phyloP scores from a whole-genome alignment of 2,888 invertebrate genomes.

The Busseola fusca region DNA sequence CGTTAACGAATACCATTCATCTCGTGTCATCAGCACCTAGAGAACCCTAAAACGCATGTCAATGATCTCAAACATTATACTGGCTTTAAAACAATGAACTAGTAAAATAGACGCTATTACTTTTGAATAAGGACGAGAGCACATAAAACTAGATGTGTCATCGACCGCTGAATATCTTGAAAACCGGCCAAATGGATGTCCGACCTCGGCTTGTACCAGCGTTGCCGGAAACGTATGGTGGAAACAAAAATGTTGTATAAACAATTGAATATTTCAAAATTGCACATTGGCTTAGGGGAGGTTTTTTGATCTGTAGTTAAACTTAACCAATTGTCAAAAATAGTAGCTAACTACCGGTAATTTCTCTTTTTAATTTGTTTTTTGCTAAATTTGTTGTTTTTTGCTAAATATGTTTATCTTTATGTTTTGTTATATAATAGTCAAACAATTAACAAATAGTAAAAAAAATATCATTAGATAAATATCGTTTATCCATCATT shows the following conservation, averaged over 20 bases:
- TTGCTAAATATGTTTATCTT: too few relatives aligned
- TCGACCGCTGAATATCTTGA: constrained; percentile 69
- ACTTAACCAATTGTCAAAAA: too few relatives aligned
- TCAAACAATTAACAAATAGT: too few relatives aligned
- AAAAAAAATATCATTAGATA: too few relatives aligned
- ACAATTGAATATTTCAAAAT: constrained; percentile 58
- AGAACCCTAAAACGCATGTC: constrained; percentile 33
- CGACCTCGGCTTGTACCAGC: constrained; percentile 58
- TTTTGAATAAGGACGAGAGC: constrained; percentile 44
- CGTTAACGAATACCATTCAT: neutral
- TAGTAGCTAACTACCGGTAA: too few relatives aligned
- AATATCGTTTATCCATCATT: too few relatives aligned
- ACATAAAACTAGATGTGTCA: constrained; percentile 62
- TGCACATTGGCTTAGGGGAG: constrained; percentile 9
- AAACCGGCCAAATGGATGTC: constrained; percentile 69
- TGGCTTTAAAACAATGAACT: constrained; percentile 15
- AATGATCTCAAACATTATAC: constrained; percentile 43
- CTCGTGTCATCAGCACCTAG: neutral
- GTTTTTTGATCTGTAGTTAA: too few relatives aligned
- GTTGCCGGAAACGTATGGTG: constrained; percentile 69
- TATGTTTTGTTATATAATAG: too few relatives aligned
- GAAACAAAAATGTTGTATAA: constrained; percentile 65
- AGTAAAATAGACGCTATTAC: constrained; percentile 42
- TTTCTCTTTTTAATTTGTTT: too few relatives aligned
- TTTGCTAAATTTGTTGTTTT: too few relatives aligned